Conservation (phyloP, 2,888 invertebrate genomes). For the Ethmia dodecea region DNA sequence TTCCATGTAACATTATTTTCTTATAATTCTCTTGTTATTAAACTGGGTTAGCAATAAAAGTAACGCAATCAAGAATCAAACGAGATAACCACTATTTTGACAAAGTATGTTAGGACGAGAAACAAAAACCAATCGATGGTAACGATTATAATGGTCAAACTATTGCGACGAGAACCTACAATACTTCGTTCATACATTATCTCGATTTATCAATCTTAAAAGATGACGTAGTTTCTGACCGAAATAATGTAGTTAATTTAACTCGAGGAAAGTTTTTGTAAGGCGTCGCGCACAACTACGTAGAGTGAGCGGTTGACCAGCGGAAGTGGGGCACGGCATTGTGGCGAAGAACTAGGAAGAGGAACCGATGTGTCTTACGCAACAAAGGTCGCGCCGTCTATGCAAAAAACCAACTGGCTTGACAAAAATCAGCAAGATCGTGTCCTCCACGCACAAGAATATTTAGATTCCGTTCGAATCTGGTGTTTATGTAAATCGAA, state of each 20-base stretch:
- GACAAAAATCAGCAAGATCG: slow-evolving; percentile 34
- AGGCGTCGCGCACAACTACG: background rate
- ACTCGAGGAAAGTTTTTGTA: slow-evolving; percentile 1
- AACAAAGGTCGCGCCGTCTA: slow-evolving; percentile 47
- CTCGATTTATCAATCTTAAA: slow-evolving; percentile 9
- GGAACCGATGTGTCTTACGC: slow-evolving; percentile 59
- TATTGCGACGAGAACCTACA: too few species aligned
- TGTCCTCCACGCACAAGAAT: slow-evolving; percentile 17
- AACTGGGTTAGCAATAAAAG: too few species aligned
- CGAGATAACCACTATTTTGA: too few species aligned
- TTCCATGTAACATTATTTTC: too few species aligned
- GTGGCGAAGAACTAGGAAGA: slow-evolving; percentile 53
- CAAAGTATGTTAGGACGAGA: too few species aligned
- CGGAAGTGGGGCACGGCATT: slow-evolving; percentile 49
- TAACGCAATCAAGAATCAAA: too few species aligned
- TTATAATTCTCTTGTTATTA: too few species aligned
- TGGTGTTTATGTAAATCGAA: background rate
- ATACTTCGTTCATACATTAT: background rate
- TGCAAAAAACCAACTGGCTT: slow-evolving; percentile 42
- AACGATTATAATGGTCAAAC: too few species aligned
- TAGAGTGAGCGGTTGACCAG: slow-evolving; percentile 24
- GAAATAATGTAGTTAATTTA: slow-evolving; percentile 1
- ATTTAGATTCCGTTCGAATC: background rate
- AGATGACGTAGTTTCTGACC: slow-evolving; percentile 3
- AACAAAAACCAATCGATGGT: too few species aligned